phyloP scores from a whole-genome alignment of 2,797 vertebrate species.

The Mus caroli region DNA sequence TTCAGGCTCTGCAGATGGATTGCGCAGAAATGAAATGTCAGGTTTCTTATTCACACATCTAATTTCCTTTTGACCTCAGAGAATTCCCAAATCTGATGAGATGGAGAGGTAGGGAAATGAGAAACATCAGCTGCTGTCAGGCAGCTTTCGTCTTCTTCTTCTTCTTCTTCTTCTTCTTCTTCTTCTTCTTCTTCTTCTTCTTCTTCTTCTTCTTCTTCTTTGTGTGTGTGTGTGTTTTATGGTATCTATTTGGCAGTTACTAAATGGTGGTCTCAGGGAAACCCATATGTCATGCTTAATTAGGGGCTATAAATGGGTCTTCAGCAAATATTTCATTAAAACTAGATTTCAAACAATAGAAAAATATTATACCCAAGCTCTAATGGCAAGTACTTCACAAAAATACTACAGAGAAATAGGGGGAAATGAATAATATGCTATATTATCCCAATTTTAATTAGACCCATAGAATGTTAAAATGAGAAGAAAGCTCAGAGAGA shows the following conservation, averaged over 20 bases:
- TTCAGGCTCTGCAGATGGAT: conserved; percentile 66
- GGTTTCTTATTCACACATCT: conserved; percentile 72
- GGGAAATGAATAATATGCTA: conserved; percentile 65
- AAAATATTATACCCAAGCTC: conserved; percentile 71
- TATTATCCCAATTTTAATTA: conserved; percentile 78
- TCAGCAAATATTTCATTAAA: conserved; percentile 79
- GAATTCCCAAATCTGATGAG: conserved; percentile 75
- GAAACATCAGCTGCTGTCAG: background rate
- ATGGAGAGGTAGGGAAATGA: conserved; percentile 39
- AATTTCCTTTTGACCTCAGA: conserved; percentile 76
- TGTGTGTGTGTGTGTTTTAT: conserved; percentile 51
- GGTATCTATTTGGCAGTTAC: conserved; percentile 68
- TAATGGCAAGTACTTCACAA: conserved; percentile 66
- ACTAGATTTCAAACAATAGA: conserved; percentile 73
- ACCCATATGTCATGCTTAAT: conserved; percentile 81
- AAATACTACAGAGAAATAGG: conserved; percentile 67
- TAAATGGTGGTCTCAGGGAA: conserved; percentile 73
- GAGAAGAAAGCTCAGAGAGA: conserved; percentile 36
- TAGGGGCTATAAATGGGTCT: conserved; percentile 70
- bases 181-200: no score
- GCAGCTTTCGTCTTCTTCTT: conserved; percentile 57
- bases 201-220: conserved; percentile 3
- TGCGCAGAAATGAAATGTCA: conserved; percentile 76
- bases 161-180: no score
- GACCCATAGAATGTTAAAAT: conserved; percentile 64